Evolutionary conservation across 2,888 invertebrate genomes (phyloP), one percentile per base, ranked within the genome.

Genomic region (Cryptosula pallasiana): DNA sequence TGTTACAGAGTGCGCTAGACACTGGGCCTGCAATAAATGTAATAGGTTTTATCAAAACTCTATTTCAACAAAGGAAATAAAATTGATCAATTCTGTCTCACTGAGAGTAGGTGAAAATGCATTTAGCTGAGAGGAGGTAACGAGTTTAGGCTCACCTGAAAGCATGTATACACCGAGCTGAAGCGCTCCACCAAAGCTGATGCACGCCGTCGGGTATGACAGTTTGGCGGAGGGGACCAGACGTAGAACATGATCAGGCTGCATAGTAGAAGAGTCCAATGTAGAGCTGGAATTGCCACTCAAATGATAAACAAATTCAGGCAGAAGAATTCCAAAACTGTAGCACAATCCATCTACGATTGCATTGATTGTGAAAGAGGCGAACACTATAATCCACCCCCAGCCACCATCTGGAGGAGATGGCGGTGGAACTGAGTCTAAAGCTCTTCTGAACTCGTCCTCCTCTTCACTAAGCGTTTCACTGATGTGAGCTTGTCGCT

Each of bases 1-100:
- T 90, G 86, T 97, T 98, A 54, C 95, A 93, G 76, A 97, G 86
- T 0, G 94, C 95, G 76, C 94, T 92, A 0, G 94, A 95, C 80
- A 97, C 91, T 1, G 98, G 98, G 74, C 97, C 92, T 92, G 86
- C 25, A 72, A 73, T 45, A 20, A 45, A n/a, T n/a, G n/a, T n/a
- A n/a, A n/a, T n/a, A n/a, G n/a, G n/a, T n/a, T n/a, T n/a, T n/a
- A n/a, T n/a, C n/a, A n/a, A n/a, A n/a, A n/a, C n/a, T n/a, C n/a
- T n/a, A n/a, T n/a, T n/a, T n/a, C n/a, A n/a, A n/a, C n/a, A n/a
- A n/a, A n/a, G n/a, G n/a, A n/a, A n/a, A n/a, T n/a, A n/a, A n/a
- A n/a, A n/a, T n/a, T n/a, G n/a, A n/a, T n/a, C n/a, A n/a, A n/a
- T n/a, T n/a, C n/a, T n/a, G n/a, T n/a, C n/a, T n/a, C n/a, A n/a